phyloP scores from a whole-genome alignment of 2,888 invertebrate species.

The Psylliodes chrysocephalus region DNA sequence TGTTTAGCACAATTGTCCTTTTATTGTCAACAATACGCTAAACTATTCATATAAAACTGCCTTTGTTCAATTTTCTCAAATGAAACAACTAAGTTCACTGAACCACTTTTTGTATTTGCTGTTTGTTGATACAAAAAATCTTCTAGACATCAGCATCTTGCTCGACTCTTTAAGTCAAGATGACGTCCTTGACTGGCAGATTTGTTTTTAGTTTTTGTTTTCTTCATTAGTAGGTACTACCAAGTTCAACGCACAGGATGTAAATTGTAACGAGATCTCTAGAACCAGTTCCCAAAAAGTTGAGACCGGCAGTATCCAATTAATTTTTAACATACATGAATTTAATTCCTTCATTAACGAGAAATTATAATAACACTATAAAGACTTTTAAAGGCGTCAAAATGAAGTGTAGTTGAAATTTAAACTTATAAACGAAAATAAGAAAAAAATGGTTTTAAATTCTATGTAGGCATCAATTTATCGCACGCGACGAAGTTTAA shows the following conservation, averaged over 20 bases:
- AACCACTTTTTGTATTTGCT: neutral
- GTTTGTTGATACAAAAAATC: neutral
- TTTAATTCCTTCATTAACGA: neutral
- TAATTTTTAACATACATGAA: neutral
- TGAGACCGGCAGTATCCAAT: neutral
- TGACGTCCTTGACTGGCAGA: neutral
- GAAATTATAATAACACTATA: no score
- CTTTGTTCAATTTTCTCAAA: no score
- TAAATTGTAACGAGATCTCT: slow-evolving; percentile 5
- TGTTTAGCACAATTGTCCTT: no score
- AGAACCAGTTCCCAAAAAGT: slow-evolving; percentile 11
- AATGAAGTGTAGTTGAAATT: no score
- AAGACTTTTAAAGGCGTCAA: no score
- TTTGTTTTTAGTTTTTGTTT: neutral
- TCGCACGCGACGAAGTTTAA: no score
- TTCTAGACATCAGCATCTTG: neutral
- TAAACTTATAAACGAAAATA: no score
- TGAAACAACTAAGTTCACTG: neutral
- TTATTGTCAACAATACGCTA: no score
- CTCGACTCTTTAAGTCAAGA: neutral
- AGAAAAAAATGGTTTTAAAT: no score
- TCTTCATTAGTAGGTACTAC: slow-evolving; percentile 1
- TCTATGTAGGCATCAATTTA: no score
- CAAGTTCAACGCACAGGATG: slow-evolving; percentile 12
- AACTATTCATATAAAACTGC: no score